These are phyloP conservation scores for Trachemys scripta DNA, from an alignment of 2,113 vertebrate species.

Conservation along the genomic window DNA sequence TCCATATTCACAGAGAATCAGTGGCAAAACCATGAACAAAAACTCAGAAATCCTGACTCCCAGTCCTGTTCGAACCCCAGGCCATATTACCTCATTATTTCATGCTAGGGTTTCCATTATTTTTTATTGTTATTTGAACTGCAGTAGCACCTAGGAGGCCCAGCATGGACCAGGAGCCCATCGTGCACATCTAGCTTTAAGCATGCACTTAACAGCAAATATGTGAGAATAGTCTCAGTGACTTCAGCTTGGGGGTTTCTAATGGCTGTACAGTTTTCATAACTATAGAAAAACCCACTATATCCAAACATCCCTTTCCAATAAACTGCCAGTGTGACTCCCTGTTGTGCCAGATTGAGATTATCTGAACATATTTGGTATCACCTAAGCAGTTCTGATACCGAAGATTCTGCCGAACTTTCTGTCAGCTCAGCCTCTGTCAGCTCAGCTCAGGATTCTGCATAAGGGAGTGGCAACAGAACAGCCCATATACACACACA, in stretches of 20 bases:
- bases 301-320: slow-evolving; percentile 53
- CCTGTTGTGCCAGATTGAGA: slow-evolving; percentile 74
- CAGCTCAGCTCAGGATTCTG: slow-evolving; percentile 74
- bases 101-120: background rate
- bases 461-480: slow-evolving; percentile 70
- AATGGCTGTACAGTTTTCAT: slow-evolving; percentile 77
- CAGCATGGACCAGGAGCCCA: background rate
- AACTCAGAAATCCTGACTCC: background rate
- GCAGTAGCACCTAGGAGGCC: background rate
- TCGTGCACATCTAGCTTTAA: slow-evolving; percentile 58
- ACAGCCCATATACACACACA: slow-evolving; percentile 25
- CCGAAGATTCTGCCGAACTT: slow-evolving; percentile 77
- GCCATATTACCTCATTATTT: background rate
- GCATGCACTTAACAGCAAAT: slow-evolving; percentile 76
- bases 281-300: slow-evolving; percentile 73
- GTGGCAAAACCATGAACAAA: background rate
- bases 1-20: background rate
- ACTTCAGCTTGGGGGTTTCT: slow-evolving; percentile 74
- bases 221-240: slow-evolving; percentile 57
- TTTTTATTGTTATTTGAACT: background rate
- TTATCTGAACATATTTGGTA: slow-evolving; percentile 78
- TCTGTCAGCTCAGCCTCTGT: slow-evolving; percentile 76
- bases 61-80: background rate
- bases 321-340: slow-evolving; percentile 76
- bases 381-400: slow-evolving; percentile 75